Evolutionary conservation across 2,888 invertebrate genomes (phyloP), one percentile per base, ranked within the genome.

Genomic region (Acrocyrtus sp.): DNA sequence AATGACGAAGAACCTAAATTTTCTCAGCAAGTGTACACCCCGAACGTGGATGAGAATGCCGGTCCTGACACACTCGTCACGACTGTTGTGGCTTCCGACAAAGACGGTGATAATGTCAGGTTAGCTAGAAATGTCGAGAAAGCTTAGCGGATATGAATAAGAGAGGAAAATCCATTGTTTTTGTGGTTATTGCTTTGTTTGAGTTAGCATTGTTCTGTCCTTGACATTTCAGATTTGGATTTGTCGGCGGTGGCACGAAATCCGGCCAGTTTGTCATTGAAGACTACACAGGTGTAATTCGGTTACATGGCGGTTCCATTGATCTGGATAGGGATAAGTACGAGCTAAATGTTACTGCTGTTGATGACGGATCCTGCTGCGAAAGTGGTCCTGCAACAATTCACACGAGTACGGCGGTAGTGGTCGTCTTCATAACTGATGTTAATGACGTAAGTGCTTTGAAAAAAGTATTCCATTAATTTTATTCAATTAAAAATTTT

Each of bases 1-100:
- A 98, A 98, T 85, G 98, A 98, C 83, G 97, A 98, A 85, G 94
- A 95, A 83, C 98, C 98, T 0, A 96, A 95, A 84, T 96, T 96
- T 84, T 95, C 95, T 0, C 96, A 96, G 83, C 95, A 96, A 87
- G 96, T 96, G 2, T 96, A 96, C 85, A 96, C 96, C 1, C 96
- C 96, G 0, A 96, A 96, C 85, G 96, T 96, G 0, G 96, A 96
- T 83, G 96, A 96, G 85, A 96, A 96, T 84, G 96, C 96, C 10
- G 96, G 96, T 0, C 94, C 96, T 0, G 96, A 95, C 82, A 96
- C 97, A 4, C 87, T 97, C 51, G 96, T 98, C 0, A 97, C 97
- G 6, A 97, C 97, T 0, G 95, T 98, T 0, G 96, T 98, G 1
- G 97, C 98, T 0, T 95, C 95, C 5, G 98, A 98, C 84, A 96